Evolutionary conservation across 2,113 vertebrate genomes (phyloP), one percentile per base, ranked within the genome.

Genomic region (Micromys minutus): DNA sequence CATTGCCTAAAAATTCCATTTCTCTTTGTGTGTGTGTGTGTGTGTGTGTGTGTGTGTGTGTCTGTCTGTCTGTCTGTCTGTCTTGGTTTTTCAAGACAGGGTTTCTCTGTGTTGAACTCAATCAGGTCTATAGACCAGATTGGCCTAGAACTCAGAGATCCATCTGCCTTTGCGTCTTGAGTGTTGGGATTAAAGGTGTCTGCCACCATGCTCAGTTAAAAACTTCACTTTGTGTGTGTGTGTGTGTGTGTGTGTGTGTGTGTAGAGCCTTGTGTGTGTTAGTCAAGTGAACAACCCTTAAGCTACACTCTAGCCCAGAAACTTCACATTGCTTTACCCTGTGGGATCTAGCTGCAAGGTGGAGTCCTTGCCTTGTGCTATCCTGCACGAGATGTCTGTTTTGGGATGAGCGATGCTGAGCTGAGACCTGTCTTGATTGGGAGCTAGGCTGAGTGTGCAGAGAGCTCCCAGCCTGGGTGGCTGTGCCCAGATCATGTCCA

Each of bases 321-420:
- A 24, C 77, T 69, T 93, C 21, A 7, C 22, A 15, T 39, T 36
- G 47, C 45, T 61, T 0, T 2, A 1, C 19, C 24, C 7, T 59
- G 6, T n/a, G 45, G 59, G 87, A 6, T 71, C 19, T 52, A 9
- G 47, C 72, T 59, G 21, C 0, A 8, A 79, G 52, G 39, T 21
- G n/a, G 55, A 29, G 8, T 21, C 11, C 4, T 7, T n/a, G 67
- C 15, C 17, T 1, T 36, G 57, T 69, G 67, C 36, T 19, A 7
- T 57, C 22, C 63, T 72, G 24, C 47, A 50, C 45, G 31, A 15
- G 16, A 2, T 1, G 0, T 22, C 34, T 3, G 0, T 16, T 0
- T 19, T 59, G 59, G 59, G 74, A 12, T 45, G 47, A 89, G 31
- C 50, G 24, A 26, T 34, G 3, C 47, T 5, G 10, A 34, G 34